Evolutionary conservation across 1,140 invertebrate species (phyloP), one percentile per base, ranked within the genome.

Genomic region (Olivierus martensii): DNA sequence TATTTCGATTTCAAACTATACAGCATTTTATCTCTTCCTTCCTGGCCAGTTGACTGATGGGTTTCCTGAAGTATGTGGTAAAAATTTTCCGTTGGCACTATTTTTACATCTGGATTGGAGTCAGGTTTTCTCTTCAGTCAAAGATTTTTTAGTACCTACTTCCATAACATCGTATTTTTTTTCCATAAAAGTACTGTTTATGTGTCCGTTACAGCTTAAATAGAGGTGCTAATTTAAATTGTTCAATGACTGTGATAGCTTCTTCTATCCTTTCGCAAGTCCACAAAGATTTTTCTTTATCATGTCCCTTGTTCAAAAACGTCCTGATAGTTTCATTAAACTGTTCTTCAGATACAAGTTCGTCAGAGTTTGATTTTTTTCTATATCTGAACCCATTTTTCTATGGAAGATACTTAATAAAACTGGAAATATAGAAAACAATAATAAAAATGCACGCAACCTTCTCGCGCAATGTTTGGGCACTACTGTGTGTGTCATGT

Each of bases 21-120:
- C 34, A 56, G 53, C 50, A 59, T 52, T 59, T 57, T 59, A 56
- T 52, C 37, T 59, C 42, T 55, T 49, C 43, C 48, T 21, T 53
- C 51, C 21, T 50, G 43, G 18, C 47, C 43, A 42, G 53, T 59
- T 39, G 37, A 36, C 43, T 46, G 37, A 50, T 50, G 34, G 10
- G 46, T 43, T 49, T 53, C 36, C 22, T 17, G 38, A 53, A 42
- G 14, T 48, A 53, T 46, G 35, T 21, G 1, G 7, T 28, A 10
- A 39, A 41, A 41, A 41, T 15, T 41, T 39, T 41, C 48, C 12
- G 21, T 46, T 38, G 15, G 51, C 44, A 46, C 51, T 52, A 38
- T 46, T 46, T 46, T 46, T 34, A 52, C 43, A 46, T 39, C 43
- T 52, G 44, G 51, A 46, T 52, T 43, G 44, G 41, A 51, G 1